phyloP scores from a whole-genome alignment of 1,140 invertebrate species.

The Anthonomus grandis region DNA sequence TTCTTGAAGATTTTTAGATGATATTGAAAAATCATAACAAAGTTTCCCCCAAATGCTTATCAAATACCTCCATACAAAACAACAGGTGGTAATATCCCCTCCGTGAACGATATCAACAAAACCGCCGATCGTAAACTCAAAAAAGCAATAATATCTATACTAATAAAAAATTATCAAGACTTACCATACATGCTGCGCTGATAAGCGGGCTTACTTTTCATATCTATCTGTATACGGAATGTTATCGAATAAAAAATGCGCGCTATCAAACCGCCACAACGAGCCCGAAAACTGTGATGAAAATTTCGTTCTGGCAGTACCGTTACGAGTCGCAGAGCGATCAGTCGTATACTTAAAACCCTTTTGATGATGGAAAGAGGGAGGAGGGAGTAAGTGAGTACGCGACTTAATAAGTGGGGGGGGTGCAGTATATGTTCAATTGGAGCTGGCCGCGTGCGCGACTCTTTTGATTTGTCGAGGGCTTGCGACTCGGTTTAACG shows the following conservation, averaged over 20 bases:
- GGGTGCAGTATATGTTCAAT: too few relatives aligned
- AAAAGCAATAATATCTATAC: slow-evolving; percentile 29
- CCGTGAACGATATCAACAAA: slow-evolving; percentile 1
- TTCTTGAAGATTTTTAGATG: too few relatives aligned
- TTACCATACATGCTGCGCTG: slow-evolving; percentile 50
- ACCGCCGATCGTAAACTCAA: slow-evolving; percentile 10
- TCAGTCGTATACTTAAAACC: slow-evolving; percentile 14
- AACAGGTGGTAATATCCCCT: not conserved
- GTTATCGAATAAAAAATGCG: too few relatives aligned
- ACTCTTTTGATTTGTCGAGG: too few relatives aligned
- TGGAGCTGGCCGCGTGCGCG: too few relatives aligned
- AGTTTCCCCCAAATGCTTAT: too few relatives aligned
- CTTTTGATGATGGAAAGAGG: too few relatives aligned
- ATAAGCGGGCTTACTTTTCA: slow-evolving; percentile 47
- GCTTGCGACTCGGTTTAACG: too few relatives aligned
- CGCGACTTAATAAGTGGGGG: slow-evolving; percentile 20
- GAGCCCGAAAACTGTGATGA: slow-evolving; percentile 26
- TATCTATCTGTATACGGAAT: too few relatives aligned
- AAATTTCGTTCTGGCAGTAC: slow-evolving; percentile 22
- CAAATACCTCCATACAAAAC: too few relatives aligned
- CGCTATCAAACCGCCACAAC: slow-evolving; percentile 41
- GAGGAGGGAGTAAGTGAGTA: slow-evolving; percentile 4
- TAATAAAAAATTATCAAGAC: slow-evolving; percentile 48
- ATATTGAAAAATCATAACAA: too few relatives aligned
- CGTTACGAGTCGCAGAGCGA: slow-evolving; percentile 9